phyloP scores from a whole-genome alignment of 2,888 invertebrate species.

The Amorpha juglandis region DNA sequence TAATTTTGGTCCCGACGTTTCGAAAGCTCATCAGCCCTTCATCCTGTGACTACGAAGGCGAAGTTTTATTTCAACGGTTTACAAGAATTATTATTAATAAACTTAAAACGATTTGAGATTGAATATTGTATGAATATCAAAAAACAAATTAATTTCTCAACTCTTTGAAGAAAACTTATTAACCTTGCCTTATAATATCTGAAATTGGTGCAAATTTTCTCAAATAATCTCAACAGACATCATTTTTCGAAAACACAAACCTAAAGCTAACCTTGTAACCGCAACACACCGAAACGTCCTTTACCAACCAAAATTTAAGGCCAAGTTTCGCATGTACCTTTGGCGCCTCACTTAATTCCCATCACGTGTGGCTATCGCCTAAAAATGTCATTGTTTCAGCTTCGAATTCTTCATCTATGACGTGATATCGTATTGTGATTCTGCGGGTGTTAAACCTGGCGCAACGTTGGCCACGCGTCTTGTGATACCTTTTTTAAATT shows the following conservation, averaged over 20 bases:
- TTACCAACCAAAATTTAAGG: constrained; percentile 20
- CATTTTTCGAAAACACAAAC: neutral
- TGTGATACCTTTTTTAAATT: constrained; percentile 6
- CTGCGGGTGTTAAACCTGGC: constrained; percentile 9
- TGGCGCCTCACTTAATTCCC: constrained; percentile 46
- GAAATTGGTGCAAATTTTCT: too few relatives aligned
- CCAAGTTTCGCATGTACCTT: constrained; percentile 23
- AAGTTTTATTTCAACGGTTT: too few relatives aligned
- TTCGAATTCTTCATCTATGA: constrained; percentile 75
- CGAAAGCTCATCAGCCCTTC: too few relatives aligned
- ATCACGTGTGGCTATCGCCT: constrained; percentile 61
- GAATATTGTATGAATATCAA: too few relatives aligned
- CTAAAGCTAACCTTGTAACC: neutral
- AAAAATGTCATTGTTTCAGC: constrained; percentile 77
- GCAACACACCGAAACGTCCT: constrained; percentile 1
- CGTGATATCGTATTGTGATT: constrained; percentile 56
- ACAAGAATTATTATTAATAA: neutral
- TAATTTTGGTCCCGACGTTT: too few relatives aligned
- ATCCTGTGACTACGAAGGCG: too few relatives aligned
- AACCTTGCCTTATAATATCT: too few relatives aligned
- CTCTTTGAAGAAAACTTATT: too few relatives aligned
- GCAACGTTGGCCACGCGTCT: constrained; percentile 23
- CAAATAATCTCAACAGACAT: too few relatives aligned
- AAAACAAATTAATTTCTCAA: too few relatives aligned
- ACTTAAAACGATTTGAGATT: neutral